Percentiles rank a stretch among this genome's conserved stretches.
Evolutionary conservation across 92 coral and sea anemone species (phyloP).

Genomic region (Porites lobata): DNA sequence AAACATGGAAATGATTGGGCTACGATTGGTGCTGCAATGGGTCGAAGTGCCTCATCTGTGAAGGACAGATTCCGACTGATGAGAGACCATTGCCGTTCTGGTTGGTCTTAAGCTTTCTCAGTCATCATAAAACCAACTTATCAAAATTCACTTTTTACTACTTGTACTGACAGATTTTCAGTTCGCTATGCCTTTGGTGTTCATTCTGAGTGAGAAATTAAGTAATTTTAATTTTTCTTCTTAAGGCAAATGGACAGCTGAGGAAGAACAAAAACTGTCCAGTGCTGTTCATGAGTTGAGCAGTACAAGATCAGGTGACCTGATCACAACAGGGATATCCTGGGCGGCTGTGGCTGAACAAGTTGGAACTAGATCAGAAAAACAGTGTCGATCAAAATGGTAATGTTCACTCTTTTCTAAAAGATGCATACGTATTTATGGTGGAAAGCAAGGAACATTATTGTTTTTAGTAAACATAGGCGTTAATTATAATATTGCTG

Average conservation of each 20-base stretch:
- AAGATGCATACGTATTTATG: too few species aligned
- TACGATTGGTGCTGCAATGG: conserved; percentile 95
- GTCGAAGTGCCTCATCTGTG: conserved; percentile 99
- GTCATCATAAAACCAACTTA: background rate
- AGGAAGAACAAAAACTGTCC: conserved; percentile 92
- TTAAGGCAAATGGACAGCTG: conserved; percentile 93
- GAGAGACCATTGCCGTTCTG: conserved; percentile 96
- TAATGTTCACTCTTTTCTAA: conserved; percentile 10
- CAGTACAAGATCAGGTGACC: conserved; percentile 82
- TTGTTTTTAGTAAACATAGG: background rate
- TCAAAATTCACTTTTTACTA: too few species aligned
- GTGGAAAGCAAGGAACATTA: background rate
- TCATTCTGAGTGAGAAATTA: background rate
- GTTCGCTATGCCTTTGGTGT: too few species aligned
- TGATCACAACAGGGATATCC: conserved; percentile 91
- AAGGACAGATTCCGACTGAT: conserved; percentile 95
- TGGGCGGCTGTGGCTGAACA: conserved; percentile 94
- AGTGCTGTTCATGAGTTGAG: conserved; percentile 92
- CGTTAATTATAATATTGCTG: too few species aligned
- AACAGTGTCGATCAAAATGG: conserved; percentile 99
- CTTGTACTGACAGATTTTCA: background rate
- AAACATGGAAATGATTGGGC: conserved; percentile 99
- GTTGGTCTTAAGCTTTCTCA: conserved; percentile 35
- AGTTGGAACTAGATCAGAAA: conserved; percentile 96
- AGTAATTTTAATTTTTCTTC: background rate